Percentiles rank a stretch among this genome's conserved stretches.
phyloP scores from a whole-genome alignment of 2,797 vertebrate genomes.

The Poecilia picta region DNA sequence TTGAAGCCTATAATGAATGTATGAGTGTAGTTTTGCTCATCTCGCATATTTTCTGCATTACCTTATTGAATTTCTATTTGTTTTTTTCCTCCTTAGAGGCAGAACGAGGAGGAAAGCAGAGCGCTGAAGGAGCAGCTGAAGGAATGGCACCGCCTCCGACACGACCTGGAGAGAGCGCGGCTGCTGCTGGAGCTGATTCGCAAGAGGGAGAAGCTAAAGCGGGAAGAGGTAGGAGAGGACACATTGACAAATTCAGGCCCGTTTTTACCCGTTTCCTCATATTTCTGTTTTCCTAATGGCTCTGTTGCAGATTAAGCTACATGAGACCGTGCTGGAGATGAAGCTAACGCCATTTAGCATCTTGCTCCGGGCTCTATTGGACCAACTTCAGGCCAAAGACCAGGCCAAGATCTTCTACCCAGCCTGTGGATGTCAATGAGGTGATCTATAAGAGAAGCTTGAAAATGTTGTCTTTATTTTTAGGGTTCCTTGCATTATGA shows the following conservation, averaged over 20 bases:
- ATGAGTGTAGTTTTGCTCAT: neutral
- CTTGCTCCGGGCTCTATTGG: constrained; percentile 88
- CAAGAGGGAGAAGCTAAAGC: constrained; percentile 97
- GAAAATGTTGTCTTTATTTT: neutral
- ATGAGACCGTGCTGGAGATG: constrained; percentile 92
- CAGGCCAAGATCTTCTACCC: constrained; percentile 92
- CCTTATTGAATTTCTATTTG: neutral
- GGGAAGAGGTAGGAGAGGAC: constrained; percentile 87
- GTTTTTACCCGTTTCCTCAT: neutral
- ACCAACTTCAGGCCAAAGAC: constrained; percentile 95
- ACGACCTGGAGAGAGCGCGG: constrained; percentile 93
- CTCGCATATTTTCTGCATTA: neutral
- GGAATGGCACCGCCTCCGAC: constrained; percentile 94
- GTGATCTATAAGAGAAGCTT: constrained; percentile 66
- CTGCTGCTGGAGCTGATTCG: constrained; percentile 95
- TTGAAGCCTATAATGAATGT: neutral
- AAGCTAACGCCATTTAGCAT: constrained; percentile 93
- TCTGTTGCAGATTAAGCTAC: constrained; percentile 87
- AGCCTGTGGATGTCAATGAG: constrained; percentile 94
- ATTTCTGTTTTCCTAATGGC: neutral
- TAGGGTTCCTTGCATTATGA: neutral
- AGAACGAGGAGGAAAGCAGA: constrained; percentile 91
- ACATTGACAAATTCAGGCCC: neutral
- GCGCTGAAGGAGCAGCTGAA: constrained; percentile 95
- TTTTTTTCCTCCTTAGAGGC: constrained; percentile 78